These are phyloP conservation scores for Eptesicus fuscus DNA, from an alignment of 2,113 vertebrate genomes.

Conservation along the genomic window DNA sequence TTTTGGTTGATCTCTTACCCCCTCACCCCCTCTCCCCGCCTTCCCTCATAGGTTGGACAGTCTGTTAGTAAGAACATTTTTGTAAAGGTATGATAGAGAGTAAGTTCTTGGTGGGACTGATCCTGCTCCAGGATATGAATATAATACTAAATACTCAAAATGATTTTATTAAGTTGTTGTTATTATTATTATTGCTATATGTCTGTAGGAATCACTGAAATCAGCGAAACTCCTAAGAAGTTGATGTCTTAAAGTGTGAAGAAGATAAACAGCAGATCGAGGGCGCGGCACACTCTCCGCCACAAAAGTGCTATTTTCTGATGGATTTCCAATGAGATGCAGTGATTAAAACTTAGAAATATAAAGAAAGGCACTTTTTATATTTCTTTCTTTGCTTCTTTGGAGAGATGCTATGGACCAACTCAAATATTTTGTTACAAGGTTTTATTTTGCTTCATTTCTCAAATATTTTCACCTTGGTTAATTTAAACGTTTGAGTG, in stretches of 20 bases:
- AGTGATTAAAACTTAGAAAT: neutral
- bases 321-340: neutral
- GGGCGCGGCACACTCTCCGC: too few relatives aligned
- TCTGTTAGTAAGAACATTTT: neutral
- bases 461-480: neutral
- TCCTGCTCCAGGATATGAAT: neutral
- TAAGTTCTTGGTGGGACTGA: neutral
- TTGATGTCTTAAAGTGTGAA: neutral
- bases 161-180: neutral
- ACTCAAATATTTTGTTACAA: neutral
- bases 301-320: neutral
- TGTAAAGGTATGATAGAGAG: neutral
- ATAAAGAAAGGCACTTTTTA: neutral
- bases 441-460: constrained; percentile 24
- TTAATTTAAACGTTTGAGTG: neutral
- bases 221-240: neutral
- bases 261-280: neutral
- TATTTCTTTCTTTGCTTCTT: neutral
- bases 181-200: neutral
- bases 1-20: too few relatives aligned
- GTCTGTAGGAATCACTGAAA: neutral
- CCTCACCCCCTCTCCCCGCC: too few relatives aligned
- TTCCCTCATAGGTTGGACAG: too few relatives aligned
- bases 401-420: neutral
- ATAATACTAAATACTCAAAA: neutral